A percentile compares a stretch with the other conserved stretches of the same genome.
These are phyloP conservation scores for Elgonia sp. DNA, from an alignment of 2,888 invertebrate genomes.

Conservation along the genomic window DNA sequence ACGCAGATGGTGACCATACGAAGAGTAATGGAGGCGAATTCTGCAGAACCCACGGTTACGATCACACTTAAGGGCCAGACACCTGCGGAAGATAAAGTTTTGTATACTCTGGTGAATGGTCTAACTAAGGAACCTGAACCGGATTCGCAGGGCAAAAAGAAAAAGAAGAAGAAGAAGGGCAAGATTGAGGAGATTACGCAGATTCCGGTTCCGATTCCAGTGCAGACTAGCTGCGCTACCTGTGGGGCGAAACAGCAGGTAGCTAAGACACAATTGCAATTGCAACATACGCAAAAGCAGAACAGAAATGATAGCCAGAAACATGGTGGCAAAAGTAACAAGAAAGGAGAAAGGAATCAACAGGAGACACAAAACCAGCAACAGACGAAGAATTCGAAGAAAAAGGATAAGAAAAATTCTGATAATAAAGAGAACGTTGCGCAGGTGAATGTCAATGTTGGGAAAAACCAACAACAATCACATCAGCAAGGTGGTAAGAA, in stretches of 20 bases:
- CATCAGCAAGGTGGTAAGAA: constrained; percentile 57
- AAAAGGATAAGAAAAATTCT: constrained; percentile 84
- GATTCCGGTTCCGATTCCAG: constrained; percentile 62
- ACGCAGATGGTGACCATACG: constrained; percentile 90
- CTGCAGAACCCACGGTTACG: constrained; percentile 91
- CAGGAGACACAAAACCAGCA: constrained; percentile 22
- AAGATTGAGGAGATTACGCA: constrained; percentile 77
- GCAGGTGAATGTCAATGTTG: constrained; percentile 75
- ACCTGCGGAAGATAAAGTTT: constrained; percentile 91
- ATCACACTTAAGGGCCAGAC: constrained; percentile 92
- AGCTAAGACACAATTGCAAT: constrained; percentile 75
- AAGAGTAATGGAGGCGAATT: constrained; percentile 90
- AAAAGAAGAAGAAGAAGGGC: constrained; percentile 84
- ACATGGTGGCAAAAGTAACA: constrained; percentile 73
- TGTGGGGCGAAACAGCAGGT: constrained; percentile 40
- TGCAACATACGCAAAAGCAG: constrained; percentile 10
- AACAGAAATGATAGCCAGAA: constrained; percentile 76
- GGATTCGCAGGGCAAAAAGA: constrained; percentile 82
- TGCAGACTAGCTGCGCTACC: constrained; percentile 52
- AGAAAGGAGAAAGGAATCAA: constrained; percentile 67
- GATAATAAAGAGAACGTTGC: constrained; percentile 84
- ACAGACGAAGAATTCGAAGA: constrained; percentile 81
- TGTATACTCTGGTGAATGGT: constrained; percentile 91
- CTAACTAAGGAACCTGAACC: constrained; percentile 86
- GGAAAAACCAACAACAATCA: constrained; percentile 73